Evolutionary conservation across 2,888 invertebrate species (phyloP).

Genomic region (Drosophila nigritarsus): DNA sequence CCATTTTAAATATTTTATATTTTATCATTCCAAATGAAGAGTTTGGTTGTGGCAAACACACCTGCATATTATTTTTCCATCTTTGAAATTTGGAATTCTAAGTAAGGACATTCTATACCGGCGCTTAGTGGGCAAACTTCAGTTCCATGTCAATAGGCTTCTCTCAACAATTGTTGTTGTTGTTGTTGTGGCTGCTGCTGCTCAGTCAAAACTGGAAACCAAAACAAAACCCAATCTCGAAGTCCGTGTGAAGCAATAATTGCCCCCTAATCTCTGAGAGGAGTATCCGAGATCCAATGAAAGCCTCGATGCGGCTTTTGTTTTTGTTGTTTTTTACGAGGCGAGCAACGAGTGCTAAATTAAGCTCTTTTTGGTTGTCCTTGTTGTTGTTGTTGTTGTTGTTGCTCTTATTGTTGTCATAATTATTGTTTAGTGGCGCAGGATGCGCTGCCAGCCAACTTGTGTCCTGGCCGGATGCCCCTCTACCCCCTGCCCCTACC

Average conservation of each 20-base stretch:
- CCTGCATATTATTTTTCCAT: conserved; percentile 2
- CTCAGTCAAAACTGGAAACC: conserved; percentile 63
- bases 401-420: conserved; percentile 76
- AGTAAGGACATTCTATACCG: conserved; percentile 76
- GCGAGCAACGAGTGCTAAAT: conserved; percentile 21
- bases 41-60: not conserved
- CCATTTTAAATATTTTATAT: not conserved
- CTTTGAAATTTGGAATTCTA: conserved; percentile 42
- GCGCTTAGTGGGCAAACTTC: conserved; percentile 62
- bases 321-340: conserved; percentile 19
- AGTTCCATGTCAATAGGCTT: conserved; percentile 10
- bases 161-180: conserved; percentile 3
- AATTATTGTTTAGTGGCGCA: conserved; percentile 81
- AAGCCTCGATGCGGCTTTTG: conserved; percentile 33
- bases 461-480: conserved; percentile 55
- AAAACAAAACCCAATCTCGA: conserved; percentile 58
- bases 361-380: conserved; percentile 44
- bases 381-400: conserved; percentile 66
- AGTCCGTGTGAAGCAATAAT: conserved; percentile 77
- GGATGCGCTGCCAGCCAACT: conserved; percentile 59
- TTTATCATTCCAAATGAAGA: not conserved
- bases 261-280: conserved; percentile 74
- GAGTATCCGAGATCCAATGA: conserved; percentile 2
- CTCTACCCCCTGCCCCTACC: not conserved
- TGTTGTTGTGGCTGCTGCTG: conserved; percentile 18